A percentile compares a stretch with the other conserved stretches of the same genome.
Evolutionary conservation across 2,113 vertebrate species (phyloP).

Genomic region (Lycocorax pyrrhopterus): DNA sequence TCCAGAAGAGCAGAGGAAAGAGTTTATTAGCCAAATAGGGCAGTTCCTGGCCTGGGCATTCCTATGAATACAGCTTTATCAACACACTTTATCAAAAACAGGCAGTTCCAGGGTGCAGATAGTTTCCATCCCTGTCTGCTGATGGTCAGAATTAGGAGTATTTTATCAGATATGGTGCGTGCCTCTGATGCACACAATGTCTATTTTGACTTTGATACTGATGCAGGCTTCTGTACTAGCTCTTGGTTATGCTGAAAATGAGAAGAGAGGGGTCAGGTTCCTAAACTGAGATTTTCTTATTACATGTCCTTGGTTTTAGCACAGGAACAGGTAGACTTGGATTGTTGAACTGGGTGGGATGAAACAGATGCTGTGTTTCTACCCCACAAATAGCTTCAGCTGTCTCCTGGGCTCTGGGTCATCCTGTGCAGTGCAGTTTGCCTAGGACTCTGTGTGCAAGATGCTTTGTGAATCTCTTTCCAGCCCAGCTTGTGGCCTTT

Average conservation of each 20-base stretch:
- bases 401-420: not conserved
- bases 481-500: not conserved
- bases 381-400: fast-evolving
- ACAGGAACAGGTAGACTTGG: not conserved
- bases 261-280: not conserved
- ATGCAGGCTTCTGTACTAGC: not conserved
- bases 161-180: not conserved
- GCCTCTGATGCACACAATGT: not conserved
- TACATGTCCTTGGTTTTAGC: not conserved
- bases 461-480: not conserved
- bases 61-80: not conserved
- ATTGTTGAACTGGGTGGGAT: not conserved
- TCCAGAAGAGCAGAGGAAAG: not conserved
- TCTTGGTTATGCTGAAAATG: not conserved
- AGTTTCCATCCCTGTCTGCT: not conserved
- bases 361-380: not conserved
- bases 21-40: not conserved
- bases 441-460: not conserved
- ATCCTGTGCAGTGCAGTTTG: not conserved
- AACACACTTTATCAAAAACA: not conserved
- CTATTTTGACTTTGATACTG: not conserved
- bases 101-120: not conserved
- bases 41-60: not conserved
- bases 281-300: not conserved
- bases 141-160: not conserved